Base-by-base conservation (phyloP, 2,113 vertebrate species). In the Girardinichthys multiradiatus region DNA sequence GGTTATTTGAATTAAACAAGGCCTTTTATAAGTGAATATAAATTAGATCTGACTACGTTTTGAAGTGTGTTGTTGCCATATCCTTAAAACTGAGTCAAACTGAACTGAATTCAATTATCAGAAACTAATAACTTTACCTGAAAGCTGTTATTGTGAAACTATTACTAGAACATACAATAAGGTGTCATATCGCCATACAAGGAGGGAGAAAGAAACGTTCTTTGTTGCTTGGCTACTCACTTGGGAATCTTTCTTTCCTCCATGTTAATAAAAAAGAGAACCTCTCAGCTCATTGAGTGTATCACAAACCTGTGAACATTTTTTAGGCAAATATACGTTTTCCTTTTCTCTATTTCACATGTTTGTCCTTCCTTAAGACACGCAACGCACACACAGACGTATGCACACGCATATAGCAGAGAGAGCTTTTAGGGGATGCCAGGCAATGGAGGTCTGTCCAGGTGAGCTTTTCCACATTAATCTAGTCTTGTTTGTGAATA, bases 211-310 rank as follows among this genome's bases (percentile, higher is more conserved):
- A 89, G 57, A 86, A 89, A 89, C 89, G 89, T 92, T 92, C 90
- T 91, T 90, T 74, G 57, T 77, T 87, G 88, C 85, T 93, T 80
- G 84, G 83, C 76, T 87, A 87, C 86, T 86, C 88, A 81, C 82
- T 90, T 82, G 80, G 92, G 91, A 87, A 79, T 62, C 30, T 85
- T 77, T 62, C 75, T 81, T 68, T 70, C 75, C 81, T 81, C 70
- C 69, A 54, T 86, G 77, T 89, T 92, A 91, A 94, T 94, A 92
- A 93, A 92, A 91, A 90, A 87, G 90, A 90, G 76, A 63, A 86
- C 84, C 86, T 89, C 69, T 80, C 84, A 81, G 83, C 84, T 89
- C 77, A 82, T 80, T 76, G 77, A 87, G 76, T 65, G 73, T 64
- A 45, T 42, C 78, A 73, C 48, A n/a, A 76, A 68, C 57, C 60